Conservation (phyloP, 2,888 invertebrate genomes). For the Sphinx pinastri region DNA sequence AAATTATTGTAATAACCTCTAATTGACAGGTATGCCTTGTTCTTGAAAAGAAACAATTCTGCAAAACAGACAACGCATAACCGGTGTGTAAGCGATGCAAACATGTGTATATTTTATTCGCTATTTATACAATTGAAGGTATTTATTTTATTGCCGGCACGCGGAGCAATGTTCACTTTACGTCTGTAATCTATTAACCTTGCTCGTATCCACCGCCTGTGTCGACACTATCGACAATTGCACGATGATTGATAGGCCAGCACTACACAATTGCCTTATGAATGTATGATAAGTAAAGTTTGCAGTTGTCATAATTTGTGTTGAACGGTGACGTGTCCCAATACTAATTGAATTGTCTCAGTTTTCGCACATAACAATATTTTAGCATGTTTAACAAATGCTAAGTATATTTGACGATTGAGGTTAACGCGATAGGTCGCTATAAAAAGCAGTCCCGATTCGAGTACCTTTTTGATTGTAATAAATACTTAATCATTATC, state of each 20-base stretch:
- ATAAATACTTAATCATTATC: too few species aligned
- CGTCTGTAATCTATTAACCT: conserved; percentile 63
- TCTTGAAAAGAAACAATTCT: conserved; percentile 33
- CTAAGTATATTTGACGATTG: too few species aligned
- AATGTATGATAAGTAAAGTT: conserved; percentile 37
- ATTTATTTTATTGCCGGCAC: conserved; percentile 41
- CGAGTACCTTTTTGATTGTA: too few species aligned
- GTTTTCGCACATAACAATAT: not conserved
- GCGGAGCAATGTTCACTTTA: conserved; percentile 50
- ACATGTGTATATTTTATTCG: conserved; percentile 40
- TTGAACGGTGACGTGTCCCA: not conserved
- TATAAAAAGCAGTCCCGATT: too few species aligned
- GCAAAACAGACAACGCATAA: conserved; percentile 33
- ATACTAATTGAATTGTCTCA: not conserved
- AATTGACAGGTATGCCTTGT: conserved; percentile 32
- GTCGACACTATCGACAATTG: conserved; percentile 48
- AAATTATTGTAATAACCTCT: conserved; percentile 17
- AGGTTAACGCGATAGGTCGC: too few species aligned
- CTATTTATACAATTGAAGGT: conserved; percentile 43
- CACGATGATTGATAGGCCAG: conserved; percentile 62
- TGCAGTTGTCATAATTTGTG: conserved; percentile 24
- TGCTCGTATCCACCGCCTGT: conserved; percentile 49
- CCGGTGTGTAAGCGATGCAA: conserved; percentile 34
- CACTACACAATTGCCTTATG: conserved; percentile 55
- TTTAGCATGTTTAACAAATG: not conserved